Percentiles rank a stretch among this genome's conserved stretches.
phyloP scores from a whole-genome alignment of 1,140 invertebrate genomes.

The Orchesella cincta region DNA sequence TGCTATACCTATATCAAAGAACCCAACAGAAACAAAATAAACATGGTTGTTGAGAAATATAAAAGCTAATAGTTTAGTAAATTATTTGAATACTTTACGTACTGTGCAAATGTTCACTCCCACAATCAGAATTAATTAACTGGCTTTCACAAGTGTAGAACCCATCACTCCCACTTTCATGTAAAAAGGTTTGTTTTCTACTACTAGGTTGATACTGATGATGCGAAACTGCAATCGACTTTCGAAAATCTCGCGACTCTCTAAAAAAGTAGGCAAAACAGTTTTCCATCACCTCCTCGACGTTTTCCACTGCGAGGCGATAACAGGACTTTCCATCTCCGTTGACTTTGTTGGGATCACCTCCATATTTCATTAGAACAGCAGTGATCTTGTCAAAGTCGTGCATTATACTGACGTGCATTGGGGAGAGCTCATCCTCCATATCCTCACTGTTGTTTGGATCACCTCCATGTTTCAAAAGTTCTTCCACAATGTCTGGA shows the following conservation, averaged over 20 bases:
- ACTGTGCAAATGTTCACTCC: neutral
- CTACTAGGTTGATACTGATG: no score
- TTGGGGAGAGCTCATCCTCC: constrained; percentile 38
- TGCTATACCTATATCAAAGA: neutral
- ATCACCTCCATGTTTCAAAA: constrained; percentile 38
- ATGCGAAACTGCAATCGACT: neutral
- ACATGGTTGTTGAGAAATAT: no score
- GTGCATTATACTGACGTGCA: constrained; percentile 43
- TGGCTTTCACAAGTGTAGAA: constrained; percentile 16
- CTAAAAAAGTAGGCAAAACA: constrained; percentile 26
- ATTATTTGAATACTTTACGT: neutral
- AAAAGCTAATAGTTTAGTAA: no score
- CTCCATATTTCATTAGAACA: constrained; percentile 38
- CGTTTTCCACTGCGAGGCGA: constrained; percentile 17
- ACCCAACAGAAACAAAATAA: no score
- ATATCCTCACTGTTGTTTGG: constrained; percentile 37
- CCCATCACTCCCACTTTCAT: constrained; percentile 2
- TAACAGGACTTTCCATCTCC: constrained; percentile 42
- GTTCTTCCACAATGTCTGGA: constrained; percentile 22
- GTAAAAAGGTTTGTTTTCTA: neutral
- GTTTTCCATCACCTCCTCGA: constrained; percentile 26
- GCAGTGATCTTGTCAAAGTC: constrained; percentile 38
- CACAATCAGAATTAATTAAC: neutral
- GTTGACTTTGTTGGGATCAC: constrained; percentile 36
- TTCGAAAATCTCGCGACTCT: neutral